These are phyloP conservation scores for Volucella bombylans DNA, from an alignment of 2,888 invertebrate genomes.

Conservation along the genomic window DNA sequence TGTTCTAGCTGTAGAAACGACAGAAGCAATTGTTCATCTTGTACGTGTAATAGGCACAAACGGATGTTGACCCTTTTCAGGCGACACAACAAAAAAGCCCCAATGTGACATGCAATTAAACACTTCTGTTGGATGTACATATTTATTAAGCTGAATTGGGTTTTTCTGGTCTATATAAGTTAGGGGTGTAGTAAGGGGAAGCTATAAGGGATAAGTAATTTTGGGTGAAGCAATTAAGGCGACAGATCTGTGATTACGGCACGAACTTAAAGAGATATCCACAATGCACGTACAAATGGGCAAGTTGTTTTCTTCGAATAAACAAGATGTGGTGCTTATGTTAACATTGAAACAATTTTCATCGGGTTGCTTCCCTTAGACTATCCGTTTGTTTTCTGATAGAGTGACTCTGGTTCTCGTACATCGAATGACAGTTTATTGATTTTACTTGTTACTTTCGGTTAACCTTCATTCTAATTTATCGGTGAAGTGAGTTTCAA, in stretches of 20 bases:
- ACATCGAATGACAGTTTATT: neutral
- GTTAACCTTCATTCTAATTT: neutral
- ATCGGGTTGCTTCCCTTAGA: too few species aligned
- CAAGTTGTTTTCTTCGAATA: too few species aligned
- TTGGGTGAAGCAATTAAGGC: constrained; percentile 19
- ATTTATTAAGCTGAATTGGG: constrained; percentile 11
- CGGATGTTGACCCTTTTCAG: constrained; percentile 57
- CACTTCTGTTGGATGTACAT: constrained; percentile 22
- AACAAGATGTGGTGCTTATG: too few species aligned
- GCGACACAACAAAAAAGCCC: constrained; percentile 21
- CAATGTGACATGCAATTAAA: constrained; percentile 52
- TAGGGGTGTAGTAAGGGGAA: neutral
- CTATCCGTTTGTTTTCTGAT: too few species aligned
- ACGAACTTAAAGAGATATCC: constrained; percentile 1
- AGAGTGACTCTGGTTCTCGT: too few species aligned
- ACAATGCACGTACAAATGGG: neutral
- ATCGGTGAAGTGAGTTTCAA: neutral
- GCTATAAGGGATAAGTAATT: constrained; percentile 13
- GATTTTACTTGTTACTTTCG: neutral
- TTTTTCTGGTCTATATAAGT: neutral
- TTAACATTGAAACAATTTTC: too few species aligned
- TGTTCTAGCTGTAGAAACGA: constrained; percentile 6
- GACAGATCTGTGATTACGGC: constrained; percentile 18
- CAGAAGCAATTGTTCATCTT: constrained; percentile 51
- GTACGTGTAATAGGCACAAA: constrained; percentile 31